Conservation (phyloP, 2,797 vertebrate species). For the Australoheros facetus region DNA sequence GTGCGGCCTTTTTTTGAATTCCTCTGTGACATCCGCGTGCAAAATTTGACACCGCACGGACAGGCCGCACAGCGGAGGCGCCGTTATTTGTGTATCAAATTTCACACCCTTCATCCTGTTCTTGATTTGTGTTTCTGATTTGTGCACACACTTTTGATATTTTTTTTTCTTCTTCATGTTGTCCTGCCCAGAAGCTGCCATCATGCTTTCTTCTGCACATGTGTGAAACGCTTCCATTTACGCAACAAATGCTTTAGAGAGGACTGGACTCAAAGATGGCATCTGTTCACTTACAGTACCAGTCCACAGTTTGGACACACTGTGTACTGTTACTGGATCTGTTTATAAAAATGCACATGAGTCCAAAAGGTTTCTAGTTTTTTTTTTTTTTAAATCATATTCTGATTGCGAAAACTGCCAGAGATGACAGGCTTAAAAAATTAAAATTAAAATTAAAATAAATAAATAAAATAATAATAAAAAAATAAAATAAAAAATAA, state of each 20-base stretch:
- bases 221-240: neutral
- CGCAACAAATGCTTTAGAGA: neutral
- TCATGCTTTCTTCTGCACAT: neutral
- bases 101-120: neutral
- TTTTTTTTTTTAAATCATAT: too few relatives aligned
- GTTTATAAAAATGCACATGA: neutral
- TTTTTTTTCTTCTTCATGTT: neutral
- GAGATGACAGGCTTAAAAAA: too few relatives aligned
- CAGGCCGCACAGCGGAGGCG: fast-evolving
- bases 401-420: too few relatives aligned
- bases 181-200: neutral
- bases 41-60: neutral
- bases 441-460: too few relatives aligned
- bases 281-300: neutral
- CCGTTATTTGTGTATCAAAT: neutral
- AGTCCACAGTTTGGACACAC: too few relatives aligned
- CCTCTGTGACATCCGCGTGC: neutral
- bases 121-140: neutral
- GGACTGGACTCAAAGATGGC: neutral
- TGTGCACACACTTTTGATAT: neutral
- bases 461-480: too few relatives aligned
- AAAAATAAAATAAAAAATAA: too few relatives aligned
- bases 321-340: too few relatives aligned
- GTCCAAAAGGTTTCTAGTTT: too few relatives aligned
- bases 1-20: fast-evolving